Evolutionary conservation across 2,888 invertebrate genomes (phyloP).

Genomic region (Tuta absoluta): DNA sequence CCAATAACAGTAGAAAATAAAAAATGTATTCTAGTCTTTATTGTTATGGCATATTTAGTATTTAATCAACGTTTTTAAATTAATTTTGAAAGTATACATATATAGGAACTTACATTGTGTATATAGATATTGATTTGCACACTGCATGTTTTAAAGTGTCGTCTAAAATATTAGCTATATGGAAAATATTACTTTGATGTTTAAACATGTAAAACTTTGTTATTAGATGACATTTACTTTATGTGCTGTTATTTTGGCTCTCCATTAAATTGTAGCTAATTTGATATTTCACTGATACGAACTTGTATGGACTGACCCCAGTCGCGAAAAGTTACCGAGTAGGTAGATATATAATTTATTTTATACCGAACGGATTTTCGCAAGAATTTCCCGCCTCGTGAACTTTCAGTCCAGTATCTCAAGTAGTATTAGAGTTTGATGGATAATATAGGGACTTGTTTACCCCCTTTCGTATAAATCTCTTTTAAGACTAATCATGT

Average conservation of each 20-base stretch:
- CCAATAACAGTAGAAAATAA: slow-evolving; percentile 80
- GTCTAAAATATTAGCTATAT: slow-evolving; percentile 49
- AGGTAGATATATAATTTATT: background rate
- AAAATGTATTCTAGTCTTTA: slow-evolving; percentile 82
- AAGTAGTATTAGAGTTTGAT: slow-evolving; percentile 25
- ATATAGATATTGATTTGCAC: slow-evolving; percentile 71
- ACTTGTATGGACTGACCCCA: slow-evolving; percentile 7
- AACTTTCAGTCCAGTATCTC: slow-evolving; percentile 11
- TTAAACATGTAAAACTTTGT: slow-evolving; percentile 45
- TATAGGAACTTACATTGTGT: slow-evolving; percentile 64
- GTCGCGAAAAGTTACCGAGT: background rate
- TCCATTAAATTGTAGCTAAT: slow-evolving; percentile 22
- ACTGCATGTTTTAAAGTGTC: slow-evolving; percentile 64
- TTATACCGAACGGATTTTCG: slow-evolving; percentile 1
- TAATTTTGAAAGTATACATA: slow-evolving; percentile 67
- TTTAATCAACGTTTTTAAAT: slow-evolving; percentile 75
- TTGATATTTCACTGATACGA: slow-evolving; percentile 5
- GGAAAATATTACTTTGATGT: slow-evolving; percentile 45
- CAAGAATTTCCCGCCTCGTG: background rate
- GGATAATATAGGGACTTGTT: slow-evolving; percentile 19
- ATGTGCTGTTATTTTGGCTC: slow-evolving; percentile 27
- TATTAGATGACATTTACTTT: slow-evolving; percentile 41
- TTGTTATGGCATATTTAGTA: slow-evolving; percentile 80
- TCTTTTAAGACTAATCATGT: slow-evolving; percentile 23
- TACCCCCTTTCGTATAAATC: slow-evolving; percentile 13